A percentile compares a stretch with the other conserved stretches of the same genome.
Evolutionary conservation across 2,797 vertebrate species (phyloP).

Genomic region (Crenuchus spilurus): DNA sequence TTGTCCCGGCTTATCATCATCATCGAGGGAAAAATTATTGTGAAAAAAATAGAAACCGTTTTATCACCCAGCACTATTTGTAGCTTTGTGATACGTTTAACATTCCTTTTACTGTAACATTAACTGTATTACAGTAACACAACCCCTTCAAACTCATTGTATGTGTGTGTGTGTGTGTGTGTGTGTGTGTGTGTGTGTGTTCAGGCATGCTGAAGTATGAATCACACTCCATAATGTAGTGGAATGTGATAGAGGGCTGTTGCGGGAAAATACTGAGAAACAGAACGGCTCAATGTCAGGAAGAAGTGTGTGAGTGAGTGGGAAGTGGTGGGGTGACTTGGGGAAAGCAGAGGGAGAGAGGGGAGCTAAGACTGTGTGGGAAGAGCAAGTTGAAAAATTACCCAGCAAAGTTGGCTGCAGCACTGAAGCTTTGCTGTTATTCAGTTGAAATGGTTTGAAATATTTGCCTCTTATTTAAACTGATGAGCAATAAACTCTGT

Average conservation of each 20-base stretch:
- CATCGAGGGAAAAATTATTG: too few relatives aligned
- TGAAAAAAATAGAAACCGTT: too few relatives aligned
- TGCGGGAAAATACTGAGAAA: constrained; percentile 67
- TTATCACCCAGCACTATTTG: too few relatives aligned
- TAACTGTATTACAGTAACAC: constrained; percentile 37
- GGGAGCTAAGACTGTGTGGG: too few relatives aligned
- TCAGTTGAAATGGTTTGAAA: not conserved
- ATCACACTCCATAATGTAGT: constrained; percentile 46
- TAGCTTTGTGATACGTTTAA: constrained; percentile 33
- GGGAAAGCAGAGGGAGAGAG: too few relatives aligned
- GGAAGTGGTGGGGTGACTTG: too few relatives aligned
- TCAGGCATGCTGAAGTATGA: constrained; percentile 37
- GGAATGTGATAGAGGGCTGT: constrained; percentile 64
- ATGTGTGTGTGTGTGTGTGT: constrained; percentile 25
- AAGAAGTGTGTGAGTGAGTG: constrained; percentile 59
- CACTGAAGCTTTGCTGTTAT: not conserved
- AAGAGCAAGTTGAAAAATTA: constrained; percentile 18
- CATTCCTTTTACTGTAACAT: constrained; percentile 34
- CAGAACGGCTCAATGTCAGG: constrained; percentile 74
- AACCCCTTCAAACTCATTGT: constrained; percentile 10
- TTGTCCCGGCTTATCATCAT: too few relatives aligned
- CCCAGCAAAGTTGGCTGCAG: not conserved
- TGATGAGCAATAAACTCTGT: not conserved
- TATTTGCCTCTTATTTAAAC: not conserved
- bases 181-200: constrained; percentile 11